Evolutionary conservation across 2,888 invertebrate genomes (phyloP), one percentile per base, ranked within the genome.

Genomic region (Toxonevra muliebris): DNA sequence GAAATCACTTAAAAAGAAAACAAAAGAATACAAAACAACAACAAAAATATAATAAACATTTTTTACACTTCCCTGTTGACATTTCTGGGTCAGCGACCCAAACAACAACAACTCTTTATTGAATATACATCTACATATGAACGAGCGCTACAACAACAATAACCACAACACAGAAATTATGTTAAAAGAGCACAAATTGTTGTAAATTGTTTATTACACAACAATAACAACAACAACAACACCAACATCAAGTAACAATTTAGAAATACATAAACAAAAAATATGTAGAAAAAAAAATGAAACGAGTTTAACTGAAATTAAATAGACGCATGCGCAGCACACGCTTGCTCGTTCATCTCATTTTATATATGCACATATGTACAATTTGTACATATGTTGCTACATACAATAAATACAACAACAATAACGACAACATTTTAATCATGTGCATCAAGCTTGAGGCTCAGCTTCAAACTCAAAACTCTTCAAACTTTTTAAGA

Each of bases 31-130:
- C 42, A 45, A 55, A 43, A 52, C 52, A 15, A 53, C 42, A 54
- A 71, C 65, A 66, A 65, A 30, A 30, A 30, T 30, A 30, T 30
- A 30, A 30, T 30, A 30, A 69, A 71, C 69, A 72, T 72, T 72
- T 73, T 73, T 62, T 30, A 63, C 63, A 69, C 77, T 82, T 82
- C 77, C 79, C 77, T 79, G 74, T 80, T 82, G 82, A 82, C 81
- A 81, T 82, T 81, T 81, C 82, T 81, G 81, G 81, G 81, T 82
- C 81, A 81, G 80, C 80, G 81, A 81, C 81, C 81, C 82, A 81
- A 81, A 43, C 42, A 20, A 43, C 42, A 20, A 30, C 59, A 65
- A 59, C n/a, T n/a, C n/a, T n/a, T n/a, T n/a, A n/a, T n/a, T n/a
- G n/a, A n/a, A n/a, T n/a, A 30, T 4, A 30, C 30, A 30, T 4